Base-by-base conservation (phyloP, 2,113 vertebrate genomes). In the Cyprinodon brontotheroides region DNA sequence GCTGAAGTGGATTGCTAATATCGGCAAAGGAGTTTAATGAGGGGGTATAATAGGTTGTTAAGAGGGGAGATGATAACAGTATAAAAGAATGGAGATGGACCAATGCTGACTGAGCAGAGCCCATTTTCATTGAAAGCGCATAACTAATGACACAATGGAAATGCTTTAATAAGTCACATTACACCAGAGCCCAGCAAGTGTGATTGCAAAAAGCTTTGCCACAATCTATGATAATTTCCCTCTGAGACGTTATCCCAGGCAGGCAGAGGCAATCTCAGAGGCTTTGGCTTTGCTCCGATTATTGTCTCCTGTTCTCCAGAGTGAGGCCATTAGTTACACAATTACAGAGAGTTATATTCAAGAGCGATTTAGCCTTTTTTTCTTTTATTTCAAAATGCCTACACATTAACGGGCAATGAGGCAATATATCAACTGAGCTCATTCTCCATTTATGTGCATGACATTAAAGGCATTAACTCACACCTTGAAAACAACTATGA, bases 141-240 rank as follows among this genome's bases (percentile, higher is more conserved):
- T 80, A 86, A 88, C 85, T 90, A 88, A 92, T 87, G 84, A 89
- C 75, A 91, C 86, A 90, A 82, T 86, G 81, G 79, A 81, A 88
- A 82, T 64, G 75, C 72, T 87, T 81, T 75, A 86, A 89, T 90
- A 84, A 86, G 85, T 86, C 77, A 70, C 73, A 86, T 87, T 82
- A 86, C 61, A 66, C 83, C 74, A 78, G 88, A 83, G 68, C 77
- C 43, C 78, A 70, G 74, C 50, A 47, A 70, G 61, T 59, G 68
- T 83, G 85, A 89, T 75, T 79, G 75, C 80, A 78, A 68, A 82
- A 72, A 85, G 80, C 84, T 71, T 76, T 12, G 15, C 50, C 68
- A 37, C 80, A 77, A 81, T 89, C 74, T 86, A 63, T 80, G 80
- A 87, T 92, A 74, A 91, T 92, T 92, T 85, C 80, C 69, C 79